Evolutionary conservation across 2,113 vertebrate species (phyloP), one percentile per base, ranked within the genome.

Genomic region (Equus przewalskii): DNA sequence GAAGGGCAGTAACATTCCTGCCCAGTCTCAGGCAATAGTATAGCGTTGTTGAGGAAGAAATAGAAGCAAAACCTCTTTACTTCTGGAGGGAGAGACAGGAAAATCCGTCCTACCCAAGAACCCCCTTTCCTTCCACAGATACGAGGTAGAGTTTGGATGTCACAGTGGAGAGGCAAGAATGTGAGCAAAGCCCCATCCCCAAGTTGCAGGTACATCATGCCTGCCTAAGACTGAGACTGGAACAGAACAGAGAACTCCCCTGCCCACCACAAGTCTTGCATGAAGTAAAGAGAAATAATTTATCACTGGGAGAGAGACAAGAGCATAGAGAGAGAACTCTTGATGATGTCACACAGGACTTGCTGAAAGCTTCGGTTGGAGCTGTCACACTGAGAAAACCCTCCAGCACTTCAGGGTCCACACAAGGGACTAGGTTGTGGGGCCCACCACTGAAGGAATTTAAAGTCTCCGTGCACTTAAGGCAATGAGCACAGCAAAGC

Each of bases 401-500:
- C 13, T 7, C 18, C 4, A 2, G 22, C 54, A 11, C 0, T 5
- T 3, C 1, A n/a, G 30, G 16, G 24, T 22, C 41, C 13, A 28
- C 26, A 9, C 46, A 33, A 12, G 7, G 0, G 12, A 36, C 56
- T 7, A 5, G 24, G 8, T 8, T 3, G 16, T 0, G 12, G 64
- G 2, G 5, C 65, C n/a, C 8, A n/a, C 24, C 80, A 8, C 33
- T 3, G 6, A 21, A 33, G 58, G 33, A 30, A 33, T 28, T 33
- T 33, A 33, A 33, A 64, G 80, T 22, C 46, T 56, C 26, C 24
- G 33, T 30, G 18, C 15, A 3, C 58, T 18, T 49, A 75, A 41
- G 91, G 44, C 21, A 12, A 21, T 15, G 14, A 82, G 41, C 30
- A 72, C 21, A 33, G 86, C 41, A n/a, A 72, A 82, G 22, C 12